phyloP scores from a whole-genome alignment of 2,888 invertebrate species.

The Leptothorax acervorum region DNA sequence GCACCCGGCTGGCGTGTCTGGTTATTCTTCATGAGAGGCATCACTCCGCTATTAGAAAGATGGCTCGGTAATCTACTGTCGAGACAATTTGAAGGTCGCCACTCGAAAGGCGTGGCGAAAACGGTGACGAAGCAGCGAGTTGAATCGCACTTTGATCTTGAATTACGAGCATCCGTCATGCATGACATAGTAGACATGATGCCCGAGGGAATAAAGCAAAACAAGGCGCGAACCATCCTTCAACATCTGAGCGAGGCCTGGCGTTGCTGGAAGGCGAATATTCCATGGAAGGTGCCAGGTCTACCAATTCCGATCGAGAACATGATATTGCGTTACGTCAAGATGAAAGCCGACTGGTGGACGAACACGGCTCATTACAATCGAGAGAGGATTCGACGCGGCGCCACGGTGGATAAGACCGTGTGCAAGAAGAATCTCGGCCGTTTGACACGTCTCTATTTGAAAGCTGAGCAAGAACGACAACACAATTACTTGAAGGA shows the following conservation, averaged over 20 bases:
- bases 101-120: conserved; percentile 99
- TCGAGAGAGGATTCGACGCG: conserved; percentile 98
- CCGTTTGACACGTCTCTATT: conserved; percentile 97
- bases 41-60: conserved; percentile 98
- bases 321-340: conserved; percentile 99
- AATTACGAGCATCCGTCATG: conserved; percentile 98
- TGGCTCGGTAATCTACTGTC: conserved; percentile 99
- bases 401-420: conserved; percentile 99
- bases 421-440: conserved; percentile 99
- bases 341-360: conserved; percentile 99
- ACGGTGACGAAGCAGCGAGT: conserved; percentile 99
- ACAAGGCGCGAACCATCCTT: conserved; percentile 99
- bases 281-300: conserved; percentile 99
- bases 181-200: conserved; percentile 99
- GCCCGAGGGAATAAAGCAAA: conserved; percentile 99
- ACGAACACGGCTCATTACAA: conserved; percentile 99
- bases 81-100: conserved; percentile 99
- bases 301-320: conserved; percentile 99
- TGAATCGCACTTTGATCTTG: conserved; percentile 99
- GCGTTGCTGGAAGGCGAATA: conserved; percentile 99
- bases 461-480: conserved; percentile 99
- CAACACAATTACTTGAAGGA: conserved; percentile 99
- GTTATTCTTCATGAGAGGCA: conserved; percentile 99
- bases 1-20: conserved; percentile 99
- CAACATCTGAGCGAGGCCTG: conserved; percentile 99